These are phyloP conservation scores for Sinelater perroti DNA, from an alignment of 2,888 invertebrate genomes.

Conservation along the genomic window DNA sequence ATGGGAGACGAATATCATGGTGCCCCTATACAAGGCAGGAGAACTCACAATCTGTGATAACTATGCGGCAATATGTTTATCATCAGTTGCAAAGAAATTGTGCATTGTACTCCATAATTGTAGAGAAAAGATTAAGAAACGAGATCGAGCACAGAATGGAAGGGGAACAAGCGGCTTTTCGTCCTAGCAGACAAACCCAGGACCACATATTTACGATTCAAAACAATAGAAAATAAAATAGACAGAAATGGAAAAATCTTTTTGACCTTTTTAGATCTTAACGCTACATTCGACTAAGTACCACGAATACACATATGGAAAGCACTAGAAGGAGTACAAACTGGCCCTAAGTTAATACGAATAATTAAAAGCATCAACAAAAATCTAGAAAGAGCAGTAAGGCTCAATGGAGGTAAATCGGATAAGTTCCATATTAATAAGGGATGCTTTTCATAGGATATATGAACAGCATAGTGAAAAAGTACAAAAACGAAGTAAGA, in stretches of 20 bases:
- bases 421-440: background rate
- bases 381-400: background rate
- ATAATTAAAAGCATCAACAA: too few species aligned
- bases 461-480: background rate
- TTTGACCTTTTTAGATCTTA: too few species aligned
- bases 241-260: too few species aligned
- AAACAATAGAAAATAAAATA: too few species aligned
- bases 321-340: background rate
- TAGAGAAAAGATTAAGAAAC: slow-evolving; percentile 2
- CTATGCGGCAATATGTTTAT: slow-evolving; percentile 3
- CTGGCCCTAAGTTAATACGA: too few species aligned
- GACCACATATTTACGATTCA: background rate
- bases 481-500: background rate
- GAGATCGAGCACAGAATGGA: background rate
- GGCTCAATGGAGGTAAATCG: background rate
- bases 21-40: background rate
- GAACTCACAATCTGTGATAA: background rate
- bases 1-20: background rate
- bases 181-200: too few species aligned
- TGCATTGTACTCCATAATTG: background rate
- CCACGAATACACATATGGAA: too few species aligned
- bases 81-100: background rate
- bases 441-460: background rate
- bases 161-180: background rate
- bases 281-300: too few species aligned